phyloP scores from a whole-genome alignment of 2,888 invertebrate species.

The Malthinus seriepunctatus region DNA sequence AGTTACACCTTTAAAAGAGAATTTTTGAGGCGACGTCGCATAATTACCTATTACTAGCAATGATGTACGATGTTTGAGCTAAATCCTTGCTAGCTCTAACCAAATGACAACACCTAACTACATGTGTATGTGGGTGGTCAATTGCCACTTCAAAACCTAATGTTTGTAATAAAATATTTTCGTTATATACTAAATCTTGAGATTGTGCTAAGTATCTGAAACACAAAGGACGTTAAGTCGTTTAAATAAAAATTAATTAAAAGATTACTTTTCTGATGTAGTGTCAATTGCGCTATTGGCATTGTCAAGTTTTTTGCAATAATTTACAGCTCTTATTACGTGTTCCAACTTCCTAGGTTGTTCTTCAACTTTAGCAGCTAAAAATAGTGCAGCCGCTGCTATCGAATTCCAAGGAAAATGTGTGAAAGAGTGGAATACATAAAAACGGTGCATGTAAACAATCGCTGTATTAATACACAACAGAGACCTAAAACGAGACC shows the following conservation, averaged over 20 bases:
- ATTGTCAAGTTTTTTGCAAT: slow-evolving; percentile 76
- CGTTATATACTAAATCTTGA: slow-evolving; percentile 94
- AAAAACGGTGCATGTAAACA: slow-evolving; percentile 99
- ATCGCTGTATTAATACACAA: slow-evolving; percentile 98
- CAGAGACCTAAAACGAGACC: slow-evolving; percentile 68
- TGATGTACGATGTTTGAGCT: slow-evolving; percentile 97
- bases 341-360: slow-evolving; percentile 97
- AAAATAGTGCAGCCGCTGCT: slow-evolving; percentile 91
- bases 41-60: slow-evolving; percentile 92
- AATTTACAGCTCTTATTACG: slow-evolving; percentile 91
- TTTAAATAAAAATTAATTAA: not conserved
- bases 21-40: too few relatives aligned
- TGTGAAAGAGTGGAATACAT: slow-evolving; percentile 96
- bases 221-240: not conserved
- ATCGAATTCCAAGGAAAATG: slow-evolving; percentile 94
- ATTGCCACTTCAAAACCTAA: slow-evolving; percentile 98
- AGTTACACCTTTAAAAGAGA: slow-evolving; percentile 31
- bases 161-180: slow-evolving; percentile 95
- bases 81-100: slow-evolving; percentile 96
- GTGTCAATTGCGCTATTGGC: slow-evolving; percentile 63
- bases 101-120: slow-evolving; percentile 94
- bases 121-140: slow-evolving; percentile 97
- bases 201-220: slow-evolving; percentile 70
- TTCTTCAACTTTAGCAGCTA: slow-evolving; percentile 98
- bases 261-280: slow-evolving; percentile 73